These are phyloP conservation scores for Gryllus bimaculatus DNA, from an alignment of 1,140 invertebrate species.

Conservation along the genomic window DNA sequence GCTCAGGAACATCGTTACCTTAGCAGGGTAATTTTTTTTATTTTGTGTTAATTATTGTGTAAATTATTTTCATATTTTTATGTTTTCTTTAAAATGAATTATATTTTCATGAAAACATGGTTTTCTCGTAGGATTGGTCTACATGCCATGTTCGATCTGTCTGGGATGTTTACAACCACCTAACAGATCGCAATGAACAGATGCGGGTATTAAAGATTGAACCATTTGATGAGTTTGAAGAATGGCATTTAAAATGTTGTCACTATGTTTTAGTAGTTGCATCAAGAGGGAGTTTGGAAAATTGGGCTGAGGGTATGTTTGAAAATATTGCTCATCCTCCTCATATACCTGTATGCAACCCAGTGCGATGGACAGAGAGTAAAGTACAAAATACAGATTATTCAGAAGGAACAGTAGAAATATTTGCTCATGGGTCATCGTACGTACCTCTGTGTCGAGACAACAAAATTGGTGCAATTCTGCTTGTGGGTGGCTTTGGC, in stretches of 20 bases:
- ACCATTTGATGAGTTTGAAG: conserved; percentile 47
- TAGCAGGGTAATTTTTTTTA: conserved; percentile 29
- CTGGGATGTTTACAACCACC: conserved; percentile 34
- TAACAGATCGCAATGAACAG: conserved; percentile 32
- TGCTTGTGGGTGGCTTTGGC: not conserved
- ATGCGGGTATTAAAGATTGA: conserved; percentile 35
- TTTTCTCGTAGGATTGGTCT: conserved; percentile 36
- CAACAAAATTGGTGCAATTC: not conserved
- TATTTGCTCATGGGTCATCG: not conserved
- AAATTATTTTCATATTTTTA: not conserved
- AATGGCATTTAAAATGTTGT: conserved; percentile 42
- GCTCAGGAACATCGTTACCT: conserved; percentile 35
- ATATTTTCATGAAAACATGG: not conserved
- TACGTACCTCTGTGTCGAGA: not conserved
- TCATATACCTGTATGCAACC: not conserved
- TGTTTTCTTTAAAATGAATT: not conserved
- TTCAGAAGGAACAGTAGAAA: not conserved
- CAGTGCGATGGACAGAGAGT: not conserved
- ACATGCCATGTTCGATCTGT: conserved; percentile 32
- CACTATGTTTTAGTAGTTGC: conserved; percentile 41
- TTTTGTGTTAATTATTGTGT: not conserved
- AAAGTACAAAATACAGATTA: not conserved
- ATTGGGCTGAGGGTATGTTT: not conserved
- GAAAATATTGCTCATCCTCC: not conserved
- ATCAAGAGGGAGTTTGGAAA: conserved; percentile 21